Evolutionary conservation across 2,797 vertebrate species (phyloP).

Genomic region (Rhincodon typus): DNA sequence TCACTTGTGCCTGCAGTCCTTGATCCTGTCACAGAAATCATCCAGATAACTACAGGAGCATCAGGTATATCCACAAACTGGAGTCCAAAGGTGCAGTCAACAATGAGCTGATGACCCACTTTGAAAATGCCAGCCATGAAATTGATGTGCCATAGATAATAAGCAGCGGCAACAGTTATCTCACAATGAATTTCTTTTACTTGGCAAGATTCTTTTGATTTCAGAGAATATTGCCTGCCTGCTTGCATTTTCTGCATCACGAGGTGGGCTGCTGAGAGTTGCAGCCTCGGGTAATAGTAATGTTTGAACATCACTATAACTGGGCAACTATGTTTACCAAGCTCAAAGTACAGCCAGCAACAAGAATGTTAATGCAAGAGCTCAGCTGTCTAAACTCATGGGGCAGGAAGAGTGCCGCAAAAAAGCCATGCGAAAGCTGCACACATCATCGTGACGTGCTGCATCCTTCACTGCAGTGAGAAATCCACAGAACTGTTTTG

Average conservation of each 20-base stretch:
- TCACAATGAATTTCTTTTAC: not conserved
- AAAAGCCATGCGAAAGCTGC: not conserved
- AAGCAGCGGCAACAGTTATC: not conserved
- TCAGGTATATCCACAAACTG: not conserved
- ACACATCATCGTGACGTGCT: too few relatives aligned
- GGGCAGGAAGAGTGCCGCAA: not conserved
- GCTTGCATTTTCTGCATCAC: not conserved
- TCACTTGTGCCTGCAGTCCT: not conserved
- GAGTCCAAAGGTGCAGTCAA: not conserved
- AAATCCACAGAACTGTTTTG: not conserved
- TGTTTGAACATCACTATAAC: not conserved
- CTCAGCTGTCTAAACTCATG: not conserved
- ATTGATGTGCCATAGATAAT: not conserved
- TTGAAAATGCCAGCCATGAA: not conserved
- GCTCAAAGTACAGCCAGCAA: not conserved
- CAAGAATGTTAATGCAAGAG: not conserved
- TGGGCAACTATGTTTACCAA: not conserved
- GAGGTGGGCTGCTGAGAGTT: not conserved
- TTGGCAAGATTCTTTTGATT: not conserved
- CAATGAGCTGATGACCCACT: not conserved
- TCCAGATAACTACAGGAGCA: not conserved
- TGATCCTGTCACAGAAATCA: not conserved
- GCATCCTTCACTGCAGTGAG: not conserved
- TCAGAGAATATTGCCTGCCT: not conserved
- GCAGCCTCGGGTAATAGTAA: not conserved